Conservation (phyloP, 2,888 invertebrate genomes). For the Mesopsocus fuscifrons region DNA sequence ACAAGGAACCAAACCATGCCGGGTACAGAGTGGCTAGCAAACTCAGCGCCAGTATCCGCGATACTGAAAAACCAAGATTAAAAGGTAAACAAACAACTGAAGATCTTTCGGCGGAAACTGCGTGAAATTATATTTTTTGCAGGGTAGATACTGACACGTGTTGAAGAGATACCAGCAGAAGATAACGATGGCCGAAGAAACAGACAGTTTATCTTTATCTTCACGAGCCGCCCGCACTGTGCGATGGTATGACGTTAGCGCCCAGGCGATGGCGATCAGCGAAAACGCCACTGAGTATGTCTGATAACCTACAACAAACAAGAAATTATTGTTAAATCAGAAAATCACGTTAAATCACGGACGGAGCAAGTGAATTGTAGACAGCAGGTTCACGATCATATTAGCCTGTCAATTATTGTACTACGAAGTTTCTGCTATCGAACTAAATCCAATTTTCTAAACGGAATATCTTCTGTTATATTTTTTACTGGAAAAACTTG, state of each 20-base stretch:
- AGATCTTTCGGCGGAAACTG: background rate
- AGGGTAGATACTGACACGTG: slow-evolving; percentile 27
- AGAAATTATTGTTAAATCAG: slow-evolving; percentile 10
- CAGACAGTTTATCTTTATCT: slow-evolving; percentile 32
- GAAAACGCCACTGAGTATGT: slow-evolving; percentile 31
- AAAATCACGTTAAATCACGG: slow-evolving; percentile 10
- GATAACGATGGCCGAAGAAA: slow-evolving; percentile 30
- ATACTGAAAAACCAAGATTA: slow-evolving; percentile 24
- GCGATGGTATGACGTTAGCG: slow-evolving; percentile 36
- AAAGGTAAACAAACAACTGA: too few relatives aligned
- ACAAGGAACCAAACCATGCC: slow-evolving; percentile 29
- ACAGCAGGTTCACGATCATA: background rate
- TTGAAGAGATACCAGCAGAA: slow-evolving; percentile 38
- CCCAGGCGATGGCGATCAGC: slow-evolving; percentile 38
- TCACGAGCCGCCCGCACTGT: slow-evolving; percentile 34
- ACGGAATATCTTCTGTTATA: too few relatives aligned
- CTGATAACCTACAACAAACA: slow-evolving; percentile 25
- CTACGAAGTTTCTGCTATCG: too few relatives aligned
- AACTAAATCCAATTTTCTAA: too few relatives aligned
- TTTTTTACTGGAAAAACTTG: too few relatives aligned
- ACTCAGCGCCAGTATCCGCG: slow-evolving; percentile 34
- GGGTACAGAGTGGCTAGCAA: slow-evolving; percentile 33
- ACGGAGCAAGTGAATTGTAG: background rate
- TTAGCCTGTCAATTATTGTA: too few relatives aligned
- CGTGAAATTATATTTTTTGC: background rate